These are phyloP conservation scores for Colletes collaris DNA, from an alignment of 2,888 invertebrate genomes.

Conservation along the genomic window DNA sequence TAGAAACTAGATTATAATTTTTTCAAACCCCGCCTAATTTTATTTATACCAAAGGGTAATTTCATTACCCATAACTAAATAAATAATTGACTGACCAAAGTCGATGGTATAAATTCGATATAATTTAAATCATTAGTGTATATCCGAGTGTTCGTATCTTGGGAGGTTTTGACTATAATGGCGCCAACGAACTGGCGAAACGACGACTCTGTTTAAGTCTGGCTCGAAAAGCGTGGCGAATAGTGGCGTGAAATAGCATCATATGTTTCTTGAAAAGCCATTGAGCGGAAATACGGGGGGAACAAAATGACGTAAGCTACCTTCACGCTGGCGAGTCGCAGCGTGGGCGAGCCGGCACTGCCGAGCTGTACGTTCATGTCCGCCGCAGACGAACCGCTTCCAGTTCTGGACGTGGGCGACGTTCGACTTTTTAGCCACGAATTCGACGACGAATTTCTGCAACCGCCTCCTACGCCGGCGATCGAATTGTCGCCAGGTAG, in stretches of 20 bases:
- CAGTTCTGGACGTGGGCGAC: slow-evolving; percentile 78
- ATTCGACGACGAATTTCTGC: slow-evolving; percentile 77
- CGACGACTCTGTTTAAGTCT: slow-evolving; percentile 24
- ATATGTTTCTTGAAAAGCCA: slow-evolving; percentile 13
- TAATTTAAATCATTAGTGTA: too few species aligned
- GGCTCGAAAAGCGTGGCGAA: slow-evolving; percentile 6
- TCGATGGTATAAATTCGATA: too few species aligned
- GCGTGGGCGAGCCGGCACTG: slow-evolving; percentile 83
- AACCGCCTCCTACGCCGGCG: slow-evolving; percentile 70
- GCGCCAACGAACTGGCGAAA: background rate
- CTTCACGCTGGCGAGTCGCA: slow-evolving; percentile 83
- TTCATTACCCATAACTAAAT: too few species aligned
- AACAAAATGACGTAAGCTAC: slow-evolving; percentile 63
- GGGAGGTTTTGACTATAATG: too few species aligned
- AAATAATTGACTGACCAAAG: too few species aligned
- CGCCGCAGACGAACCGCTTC: slow-evolving; percentile 79
- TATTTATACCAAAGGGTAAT: too few species aligned
- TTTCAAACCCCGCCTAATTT: too few species aligned
- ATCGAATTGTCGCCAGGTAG: slow-evolving; percentile 74
- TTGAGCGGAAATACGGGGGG: slow-evolving; percentile 9
- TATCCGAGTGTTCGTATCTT: too few species aligned
- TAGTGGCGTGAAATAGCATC: slow-evolving; percentile 36
- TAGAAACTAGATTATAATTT: too few species aligned
- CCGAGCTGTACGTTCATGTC: slow-evolving; percentile 85
- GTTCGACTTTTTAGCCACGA: slow-evolving; percentile 80